These are phyloP conservation scores for Coecobrya sp. DNA, from an alignment of 2,888 invertebrate genomes.

Conservation along the genomic window DNA sequence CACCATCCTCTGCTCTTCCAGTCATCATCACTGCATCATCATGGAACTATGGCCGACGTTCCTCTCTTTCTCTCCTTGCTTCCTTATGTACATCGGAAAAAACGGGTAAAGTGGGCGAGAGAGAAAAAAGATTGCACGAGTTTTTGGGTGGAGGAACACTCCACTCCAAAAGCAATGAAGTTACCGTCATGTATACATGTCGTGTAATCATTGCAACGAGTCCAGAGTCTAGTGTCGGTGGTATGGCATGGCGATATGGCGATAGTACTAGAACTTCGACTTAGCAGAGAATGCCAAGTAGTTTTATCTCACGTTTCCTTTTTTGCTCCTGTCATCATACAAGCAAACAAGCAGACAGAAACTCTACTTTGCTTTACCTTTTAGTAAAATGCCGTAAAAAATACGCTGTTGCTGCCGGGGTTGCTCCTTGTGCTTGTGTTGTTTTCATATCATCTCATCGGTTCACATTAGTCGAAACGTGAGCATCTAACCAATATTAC, in stretches of 20 bases:
- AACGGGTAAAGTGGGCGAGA: constrained; percentile 5
- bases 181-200: not conserved
- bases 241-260: not conserved
- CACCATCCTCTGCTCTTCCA: not conserved
- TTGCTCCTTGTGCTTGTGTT: too few relatives aligned
- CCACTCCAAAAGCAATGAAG: constrained; percentile 44
- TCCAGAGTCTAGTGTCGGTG: not conserved
- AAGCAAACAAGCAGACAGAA: not conserved
- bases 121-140: not conserved
- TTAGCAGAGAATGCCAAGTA: not conserved
- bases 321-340: constrained; percentile 5
- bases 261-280: not conserved
- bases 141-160: constrained; percentile 27
- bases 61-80: not conserved
- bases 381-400: not conserved
- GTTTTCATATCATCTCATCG: constrained; percentile 36
- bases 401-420: constrained; percentile 16
- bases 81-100: not conserved
- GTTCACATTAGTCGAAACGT: constrained; percentile 29
- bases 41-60: not conserved
- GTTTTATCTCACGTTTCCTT: constrained; percentile 58
- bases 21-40: constrained; percentile 18
- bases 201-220: constrained; percentile 32
- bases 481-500: constrained; percentile 37
- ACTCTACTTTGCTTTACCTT: constrained; percentile 10